A percentile compares a stretch with the other conserved stretches of the same genome.
These are phyloP conservation scores for Oreochromis grahami DNA, from an alignment of 2,797 vertebrate species.

Conservation along the genomic window DNA sequence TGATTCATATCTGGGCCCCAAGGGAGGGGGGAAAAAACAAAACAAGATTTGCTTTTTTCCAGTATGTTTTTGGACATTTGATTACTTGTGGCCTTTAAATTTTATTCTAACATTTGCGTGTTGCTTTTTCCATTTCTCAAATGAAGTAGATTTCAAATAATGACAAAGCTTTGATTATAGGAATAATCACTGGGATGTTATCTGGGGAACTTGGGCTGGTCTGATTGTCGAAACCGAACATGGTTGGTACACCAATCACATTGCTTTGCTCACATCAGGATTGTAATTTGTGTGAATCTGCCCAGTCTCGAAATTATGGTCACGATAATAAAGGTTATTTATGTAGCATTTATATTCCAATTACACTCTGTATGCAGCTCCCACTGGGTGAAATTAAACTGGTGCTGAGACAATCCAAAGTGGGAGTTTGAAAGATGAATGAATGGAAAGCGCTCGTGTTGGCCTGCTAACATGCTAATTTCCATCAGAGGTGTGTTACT, in stretches of 20 bases:
- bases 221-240: neutral
- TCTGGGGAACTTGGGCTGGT: neutral
- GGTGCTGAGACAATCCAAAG: neutral
- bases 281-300: conserved; percentile 11
- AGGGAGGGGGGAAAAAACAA: neutral
- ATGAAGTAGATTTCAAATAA: neutral
- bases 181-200: neutral
- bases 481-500: neutral
- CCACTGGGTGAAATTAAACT: conserved; percentile 21
- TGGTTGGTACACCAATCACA: neutral
- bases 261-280: conserved; percentile 5
- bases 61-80: neutral
- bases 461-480: neutral
- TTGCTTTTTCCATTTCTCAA: neutral
- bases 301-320: neutral
- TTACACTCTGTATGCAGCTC: conserved; percentile 29
- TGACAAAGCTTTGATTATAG: neutral
- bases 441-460: neutral
- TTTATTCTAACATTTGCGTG: conserved; percentile 7
- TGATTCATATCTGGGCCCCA: neutral
- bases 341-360: conserved; percentile 12
- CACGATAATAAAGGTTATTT: conserved; percentile 25
- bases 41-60: neutral
- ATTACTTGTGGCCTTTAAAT: neutral
- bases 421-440: neutral